These are phyloP conservation scores for Poecilus cupreus DNA, from an alignment of 2,888 invertebrate species.

Conservation along the genomic window DNA sequence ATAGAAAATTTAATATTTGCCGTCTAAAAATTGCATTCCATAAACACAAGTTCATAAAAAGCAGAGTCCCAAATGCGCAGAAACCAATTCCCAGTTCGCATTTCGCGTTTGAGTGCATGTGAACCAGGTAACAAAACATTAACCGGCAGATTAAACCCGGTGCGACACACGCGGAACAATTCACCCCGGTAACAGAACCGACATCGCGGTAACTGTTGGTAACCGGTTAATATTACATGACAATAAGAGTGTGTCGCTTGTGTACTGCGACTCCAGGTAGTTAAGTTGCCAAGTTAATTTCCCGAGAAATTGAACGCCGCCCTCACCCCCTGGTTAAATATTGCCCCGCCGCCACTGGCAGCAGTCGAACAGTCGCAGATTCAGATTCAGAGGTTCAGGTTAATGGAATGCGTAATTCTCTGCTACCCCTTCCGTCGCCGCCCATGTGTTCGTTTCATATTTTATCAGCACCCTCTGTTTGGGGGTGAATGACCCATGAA, in stretches of 20 bases:
- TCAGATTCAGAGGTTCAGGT: background rate
- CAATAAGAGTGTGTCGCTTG: conserved; percentile 49
- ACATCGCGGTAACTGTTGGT: conserved; percentile 11
- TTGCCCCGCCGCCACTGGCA: background rate
- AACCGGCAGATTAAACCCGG: background rate
- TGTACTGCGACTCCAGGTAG: conserved; percentile 33
- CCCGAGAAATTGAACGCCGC: conserved; percentile 47
- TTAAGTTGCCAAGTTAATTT: conserved; percentile 48
- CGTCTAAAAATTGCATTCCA: too few species aligned
- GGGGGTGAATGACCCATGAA: background rate
- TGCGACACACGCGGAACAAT: background rate
- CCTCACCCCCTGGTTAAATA: conserved; percentile 21
- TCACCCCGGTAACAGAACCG: background rate
- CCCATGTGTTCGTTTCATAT: background rate
- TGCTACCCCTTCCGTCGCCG: background rate
- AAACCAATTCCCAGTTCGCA: too few species aligned
- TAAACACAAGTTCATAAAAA: too few species aligned
- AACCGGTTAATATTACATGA: conserved; percentile 56
- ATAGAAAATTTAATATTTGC: too few species aligned
- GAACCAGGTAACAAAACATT: background rate
- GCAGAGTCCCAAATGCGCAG: too few species aligned
- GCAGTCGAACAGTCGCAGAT: conserved; percentile 4
- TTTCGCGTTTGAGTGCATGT: too few species aligned
- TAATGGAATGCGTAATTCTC: conserved; percentile 34
- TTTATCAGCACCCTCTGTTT: background rate